Evolutionary conservation across 2,797 vertebrate species (phyloP), one percentile per base, ranked within the genome.

Genomic region (Xenops minutus): DNA sequence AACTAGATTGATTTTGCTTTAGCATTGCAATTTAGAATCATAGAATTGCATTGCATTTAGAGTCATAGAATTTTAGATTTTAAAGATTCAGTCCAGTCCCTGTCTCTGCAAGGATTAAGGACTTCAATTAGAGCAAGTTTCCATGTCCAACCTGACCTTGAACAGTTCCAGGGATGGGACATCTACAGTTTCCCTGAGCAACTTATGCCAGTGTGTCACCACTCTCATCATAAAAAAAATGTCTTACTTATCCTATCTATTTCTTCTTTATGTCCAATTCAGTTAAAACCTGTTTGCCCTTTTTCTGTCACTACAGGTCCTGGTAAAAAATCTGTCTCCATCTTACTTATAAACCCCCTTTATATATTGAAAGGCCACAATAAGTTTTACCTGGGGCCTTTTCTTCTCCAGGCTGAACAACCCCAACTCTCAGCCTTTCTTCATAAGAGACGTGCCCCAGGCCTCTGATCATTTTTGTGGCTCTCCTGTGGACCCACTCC

Each of bases 101-200:
- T 36, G 2, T 1, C 2, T 4, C 8, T 9, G 2, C 18, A 81
- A 27, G 20, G 21, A 54, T 8, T 32, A 26, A 21, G 30, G 21
- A 23, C 56, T 69, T 54, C 48, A 48, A 17, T 36, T 48, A 27
- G 14, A 29, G 54, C 14, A 14, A 22, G 19, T 20, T 54, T 8
- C 30, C 14, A 19, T 21, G 36, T 16, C 8, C 15, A 23, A 7
- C 8, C 32, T 82, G 8, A 27, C 36, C 19, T 27, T 67, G 34
- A 39, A 54, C 14, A 20, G 7, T 54, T 68, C 21, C 26, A 48
- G 34, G 19, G 6, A 20, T 24, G 14, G 5, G 16, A 8, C 0
- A 2, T 20, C 6, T 30, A 27, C 17, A 59, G 13, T 3, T 67
- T 54, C 7, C 34, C 30, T 15, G 37, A 14, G 15, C 7, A 55